These are phyloP conservation scores for Archivesica marissinica DNA, from an alignment of 1,140 invertebrate species.

Conservation along the genomic window DNA sequence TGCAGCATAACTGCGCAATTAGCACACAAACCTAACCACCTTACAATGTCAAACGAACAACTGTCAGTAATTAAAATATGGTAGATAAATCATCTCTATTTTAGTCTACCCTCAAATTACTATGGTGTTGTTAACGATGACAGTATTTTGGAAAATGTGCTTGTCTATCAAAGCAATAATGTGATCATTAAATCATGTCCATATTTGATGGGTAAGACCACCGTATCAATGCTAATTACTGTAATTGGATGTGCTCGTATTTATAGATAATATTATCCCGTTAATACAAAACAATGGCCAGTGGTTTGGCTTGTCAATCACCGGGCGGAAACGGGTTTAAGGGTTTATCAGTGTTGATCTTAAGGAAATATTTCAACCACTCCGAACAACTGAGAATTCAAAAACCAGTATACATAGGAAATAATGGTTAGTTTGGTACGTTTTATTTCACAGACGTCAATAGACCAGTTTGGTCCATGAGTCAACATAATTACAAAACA, in stretches of 20 bases:
- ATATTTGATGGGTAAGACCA: not conserved
- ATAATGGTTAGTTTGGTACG: too few species aligned
- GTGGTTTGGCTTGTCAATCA: not conserved
- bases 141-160: not conserved
- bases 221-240: not conserved
- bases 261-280: not conserved
- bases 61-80: slow-evolving; percentile 20
- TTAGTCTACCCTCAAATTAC: not conserved
- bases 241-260: not conserved
- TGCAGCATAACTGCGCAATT: too few species aligned
- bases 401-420: not conserved
- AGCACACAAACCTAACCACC: too few species aligned
- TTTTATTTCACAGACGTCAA: too few species aligned
- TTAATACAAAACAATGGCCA: not conserved
- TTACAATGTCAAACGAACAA: too few species aligned
- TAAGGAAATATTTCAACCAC: not conserved
- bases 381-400: too few species aligned
- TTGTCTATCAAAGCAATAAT: not conserved
- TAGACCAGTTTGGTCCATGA: too few species aligned
- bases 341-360: slow-evolving; percentile 15
- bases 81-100: not conserved
- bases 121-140: not conserved
- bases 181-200: not conserved
- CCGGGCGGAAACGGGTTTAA: not conserved
- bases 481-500: too few species aligned